These are phyloP conservation scores for Acanthornis magna DNA, from an alignment of 2,797 vertebrate genomes.

Conservation along the genomic window DNA sequence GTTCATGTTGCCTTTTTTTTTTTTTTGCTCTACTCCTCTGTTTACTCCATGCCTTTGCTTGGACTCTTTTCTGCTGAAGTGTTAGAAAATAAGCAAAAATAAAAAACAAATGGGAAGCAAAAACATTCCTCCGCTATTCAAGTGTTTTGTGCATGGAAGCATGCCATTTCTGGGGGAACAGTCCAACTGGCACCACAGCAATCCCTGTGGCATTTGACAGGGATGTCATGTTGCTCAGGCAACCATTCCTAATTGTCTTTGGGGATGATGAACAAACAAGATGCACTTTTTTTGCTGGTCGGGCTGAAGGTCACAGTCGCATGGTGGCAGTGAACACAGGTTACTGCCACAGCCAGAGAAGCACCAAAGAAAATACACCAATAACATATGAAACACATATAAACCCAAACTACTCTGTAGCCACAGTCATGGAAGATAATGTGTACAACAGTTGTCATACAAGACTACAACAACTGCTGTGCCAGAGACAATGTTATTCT, in stretches of 20 bases:
- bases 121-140: neutral
- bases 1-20: neutral
- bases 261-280: slow-evolving; percentile 55
- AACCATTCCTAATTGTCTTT: slow-evolving; percentile 68
- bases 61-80: no score
- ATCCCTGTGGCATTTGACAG: slow-evolving; percentile 53
- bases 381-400: neutral
- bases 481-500: slow-evolving; percentile 5
- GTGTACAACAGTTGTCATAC: slow-evolving; percentile 7
- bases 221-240: slow-evolving; percentile 65
- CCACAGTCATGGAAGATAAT: neutral
- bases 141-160: neutral
- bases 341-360: slow-evolving; percentile 2
- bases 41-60: neutral
- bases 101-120: neutral
- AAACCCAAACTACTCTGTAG: neutral
- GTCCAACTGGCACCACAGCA: slow-evolving; percentile 51
- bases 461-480: neutral
- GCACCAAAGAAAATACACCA: neutral
- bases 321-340: neutral
- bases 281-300: neutral
- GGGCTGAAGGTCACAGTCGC: slow-evolving; percentile 58
- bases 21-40: neutral
- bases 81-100: neutral
- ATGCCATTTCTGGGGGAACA: neutral